Evolutionary conservation across 1,140 invertebrate species (phyloP).

Genomic region (Eubasilissa regina): DNA sequence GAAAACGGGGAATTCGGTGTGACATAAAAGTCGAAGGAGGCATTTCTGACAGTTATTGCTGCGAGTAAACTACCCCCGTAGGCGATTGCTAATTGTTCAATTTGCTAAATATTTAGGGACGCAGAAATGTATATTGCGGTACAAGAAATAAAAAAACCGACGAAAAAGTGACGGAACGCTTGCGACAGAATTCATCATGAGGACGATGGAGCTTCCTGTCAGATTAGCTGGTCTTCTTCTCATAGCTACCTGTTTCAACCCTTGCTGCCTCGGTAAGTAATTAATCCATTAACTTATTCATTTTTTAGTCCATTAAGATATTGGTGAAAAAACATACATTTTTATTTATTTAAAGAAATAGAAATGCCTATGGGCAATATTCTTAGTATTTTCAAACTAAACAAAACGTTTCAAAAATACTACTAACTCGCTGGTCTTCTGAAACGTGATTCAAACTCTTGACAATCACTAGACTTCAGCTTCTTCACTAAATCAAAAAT

Average conservation of each 20-base stretch:
- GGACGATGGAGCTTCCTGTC: slow-evolving; percentile 8
- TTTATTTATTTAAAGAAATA: too few relatives aligned
- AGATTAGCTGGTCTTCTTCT: slow-evolving; percentile 50
- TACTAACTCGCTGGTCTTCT: too few relatives aligned
- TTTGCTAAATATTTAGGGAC: background rate
- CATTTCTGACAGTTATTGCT: background rate
- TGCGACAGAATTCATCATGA: slow-evolving; percentile 14
- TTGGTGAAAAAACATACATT: too few relatives aligned
- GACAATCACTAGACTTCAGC: too few relatives aligned
- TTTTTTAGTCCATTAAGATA: too few relatives aligned
- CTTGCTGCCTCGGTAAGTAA: slow-evolving; percentile 52
- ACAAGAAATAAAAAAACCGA: background rate
- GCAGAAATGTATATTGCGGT: background rate
- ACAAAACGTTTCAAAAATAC: too few relatives aligned
- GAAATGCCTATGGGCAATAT: too few relatives aligned
- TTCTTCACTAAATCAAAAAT: too few relatives aligned
- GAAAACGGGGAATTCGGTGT: slow-evolving; percentile 36
- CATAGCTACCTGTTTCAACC: slow-evolving; percentile 42
- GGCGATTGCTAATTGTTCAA: background rate
- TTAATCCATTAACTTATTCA: too few relatives aligned
- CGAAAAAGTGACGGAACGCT: slow-evolving; percentile 1
- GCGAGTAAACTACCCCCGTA: background rate
- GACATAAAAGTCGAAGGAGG: slow-evolving; percentile 27
- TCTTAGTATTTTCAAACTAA: too few relatives aligned
- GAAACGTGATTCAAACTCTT: too few relatives aligned